phyloP scores from a whole-genome alignment of 2,113 vertebrate species.

The Paradoxurus hermaphroditus region DNA sequence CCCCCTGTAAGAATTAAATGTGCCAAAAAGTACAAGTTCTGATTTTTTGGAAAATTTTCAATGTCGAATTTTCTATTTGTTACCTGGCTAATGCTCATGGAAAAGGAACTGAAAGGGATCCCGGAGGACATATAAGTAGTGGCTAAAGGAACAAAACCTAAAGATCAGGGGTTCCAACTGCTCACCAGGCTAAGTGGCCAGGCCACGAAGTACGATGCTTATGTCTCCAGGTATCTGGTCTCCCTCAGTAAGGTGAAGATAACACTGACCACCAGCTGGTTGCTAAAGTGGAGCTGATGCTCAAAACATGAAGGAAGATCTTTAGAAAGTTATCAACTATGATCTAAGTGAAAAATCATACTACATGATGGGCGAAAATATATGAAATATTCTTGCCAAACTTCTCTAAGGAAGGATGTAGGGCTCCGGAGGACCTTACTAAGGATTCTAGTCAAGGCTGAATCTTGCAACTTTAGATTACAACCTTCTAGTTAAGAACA shows the following conservation, averaged over 20 bases:
- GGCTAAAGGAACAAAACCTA: not conserved
- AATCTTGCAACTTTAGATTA: not conserved
- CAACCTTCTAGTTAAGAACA: not conserved
- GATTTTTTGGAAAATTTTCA: slow-evolving; percentile 48
- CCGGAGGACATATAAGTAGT: not conserved
- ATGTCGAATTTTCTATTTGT: slow-evolving; percentile 14
- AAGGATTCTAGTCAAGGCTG: not conserved
- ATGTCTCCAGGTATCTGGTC: not conserved
- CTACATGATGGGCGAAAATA: not conserved
- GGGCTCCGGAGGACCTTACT: not conserved
- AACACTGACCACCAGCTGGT: not conserved
- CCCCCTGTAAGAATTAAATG: slow-evolving; percentile 35
- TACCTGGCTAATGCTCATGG: slow-evolving; percentile 2
- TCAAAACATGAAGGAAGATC: not conserved
- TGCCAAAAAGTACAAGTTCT: slow-evolving; percentile 25
- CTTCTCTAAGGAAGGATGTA: not conserved
- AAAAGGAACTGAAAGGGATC: not conserved
- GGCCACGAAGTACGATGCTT: not conserved
- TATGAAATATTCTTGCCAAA: not conserved
- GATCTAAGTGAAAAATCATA: not conserved
- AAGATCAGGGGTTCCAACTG: not conserved
- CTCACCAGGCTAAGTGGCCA: not conserved
- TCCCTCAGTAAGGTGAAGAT: not conserved
- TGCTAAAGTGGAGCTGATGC: not conserved
- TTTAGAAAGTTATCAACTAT: not conserved